These are phyloP conservation scores for Drosophila pandora DNA, from an alignment of 1,140 invertebrate genomes.

Conservation along the genomic window DNA sequence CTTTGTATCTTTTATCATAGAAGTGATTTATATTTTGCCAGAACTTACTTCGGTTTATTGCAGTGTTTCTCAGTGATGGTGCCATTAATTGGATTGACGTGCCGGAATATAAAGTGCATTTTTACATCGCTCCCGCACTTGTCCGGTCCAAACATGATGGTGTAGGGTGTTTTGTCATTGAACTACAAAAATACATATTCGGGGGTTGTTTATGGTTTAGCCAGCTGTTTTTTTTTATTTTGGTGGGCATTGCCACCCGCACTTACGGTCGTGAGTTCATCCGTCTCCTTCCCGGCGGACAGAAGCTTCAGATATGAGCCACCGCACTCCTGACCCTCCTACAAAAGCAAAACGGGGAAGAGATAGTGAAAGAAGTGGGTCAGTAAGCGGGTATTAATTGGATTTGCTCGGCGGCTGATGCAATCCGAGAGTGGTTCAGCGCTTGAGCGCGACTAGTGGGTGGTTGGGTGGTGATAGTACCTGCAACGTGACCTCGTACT, in stretches of 20 bases:
- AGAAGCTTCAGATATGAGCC: slow-evolving; percentile 98
- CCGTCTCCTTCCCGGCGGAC: slow-evolving; percentile 87
- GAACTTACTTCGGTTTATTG: slow-evolving; percentile 91
- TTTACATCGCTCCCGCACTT: slow-evolving; percentile 99
- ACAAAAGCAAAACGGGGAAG: slow-evolving; percentile 8
- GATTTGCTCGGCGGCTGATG: slow-evolving; percentile 69
- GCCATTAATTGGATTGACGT: slow-evolving; percentile 97
- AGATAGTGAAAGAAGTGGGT: slow-evolving; percentile 43
- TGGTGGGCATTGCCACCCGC: slow-evolving; percentile 16
- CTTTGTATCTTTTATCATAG: no score
- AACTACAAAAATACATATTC: slow-evolving; percentile 85
- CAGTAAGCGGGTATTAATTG: slow-evolving; percentile 73
- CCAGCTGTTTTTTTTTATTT: not conserved
- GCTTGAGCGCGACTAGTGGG: not conserved
- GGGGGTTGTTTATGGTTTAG: slow-evolving; percentile 24
- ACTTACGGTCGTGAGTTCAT: slow-evolving; percentile 87
- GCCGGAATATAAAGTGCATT: slow-evolving; percentile 98
- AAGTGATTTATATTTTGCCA: not conserved
- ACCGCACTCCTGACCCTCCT: slow-evolving; percentile 98
- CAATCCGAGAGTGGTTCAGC: slow-evolving; percentile 40
- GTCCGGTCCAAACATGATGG: slow-evolving; percentile 99
- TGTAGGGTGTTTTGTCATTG: slow-evolving; percentile 98
- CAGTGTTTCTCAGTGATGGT: slow-evolving; percentile 95
- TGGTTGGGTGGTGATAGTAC: slow-evolving; percentile 64
- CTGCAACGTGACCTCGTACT: slow-evolving; percentile 94